A percentile compares a stretch with the other conserved stretches of the same genome.
Evolutionary conservation across 2,797 vertebrate genomes (phyloP).

Genomic region (Rhinatrema bivittatum): DNA sequence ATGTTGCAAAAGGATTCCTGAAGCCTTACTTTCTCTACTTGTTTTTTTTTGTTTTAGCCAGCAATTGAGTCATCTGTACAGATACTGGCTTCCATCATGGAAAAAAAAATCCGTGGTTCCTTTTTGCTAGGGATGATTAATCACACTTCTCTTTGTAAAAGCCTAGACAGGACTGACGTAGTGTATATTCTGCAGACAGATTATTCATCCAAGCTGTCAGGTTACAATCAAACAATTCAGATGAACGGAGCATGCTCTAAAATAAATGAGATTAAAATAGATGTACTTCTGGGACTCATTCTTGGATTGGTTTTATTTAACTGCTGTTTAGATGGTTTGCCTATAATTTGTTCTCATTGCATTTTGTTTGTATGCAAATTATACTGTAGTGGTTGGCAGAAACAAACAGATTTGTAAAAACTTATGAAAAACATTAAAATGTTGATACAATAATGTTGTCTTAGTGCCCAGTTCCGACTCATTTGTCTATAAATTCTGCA

Average conservation of each 20-base stretch:
- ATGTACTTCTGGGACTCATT: not conserved
- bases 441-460: too few relatives aligned
- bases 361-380: not conserved
- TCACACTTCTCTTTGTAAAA: not conserved
- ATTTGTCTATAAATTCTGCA: too few relatives aligned
- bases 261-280: not conserved
- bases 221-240: not conserved
- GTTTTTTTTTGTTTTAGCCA: too few relatives aligned
- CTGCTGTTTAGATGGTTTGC: too few relatives aligned
- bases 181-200: not conserved
- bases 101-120: not conserved
- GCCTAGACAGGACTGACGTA: not conserved
- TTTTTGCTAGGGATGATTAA: not conserved
- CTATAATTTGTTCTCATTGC: not conserved
- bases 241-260: not conserved
- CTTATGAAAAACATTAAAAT: not conserved
- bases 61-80: too few relatives aligned
- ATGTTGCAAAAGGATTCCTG: too few relatives aligned
- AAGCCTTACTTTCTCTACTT: too few relatives aligned
- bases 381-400: not conserved
- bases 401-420: too few relatives aligned
- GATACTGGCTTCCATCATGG: too few relatives aligned
- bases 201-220: conserved; percentile 2
- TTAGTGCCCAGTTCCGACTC: too few relatives aligned
- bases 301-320: not conserved